Conservation (phyloP, 2,113 vertebrate genomes). For the Saccopteryx leptura region DNA sequence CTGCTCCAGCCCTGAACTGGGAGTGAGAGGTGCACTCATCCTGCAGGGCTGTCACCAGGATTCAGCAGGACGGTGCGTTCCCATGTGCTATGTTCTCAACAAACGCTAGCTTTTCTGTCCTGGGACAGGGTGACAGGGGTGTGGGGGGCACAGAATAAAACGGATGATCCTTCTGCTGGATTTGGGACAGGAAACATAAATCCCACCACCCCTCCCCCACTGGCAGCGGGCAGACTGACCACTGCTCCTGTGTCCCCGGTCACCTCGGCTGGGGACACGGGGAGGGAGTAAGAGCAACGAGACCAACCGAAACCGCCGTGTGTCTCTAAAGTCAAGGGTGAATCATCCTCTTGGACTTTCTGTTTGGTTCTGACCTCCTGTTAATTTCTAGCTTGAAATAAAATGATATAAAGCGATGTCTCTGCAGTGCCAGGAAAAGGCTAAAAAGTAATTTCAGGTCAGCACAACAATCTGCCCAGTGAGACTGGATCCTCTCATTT, state of each 20-base stretch:
- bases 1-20: background rate
- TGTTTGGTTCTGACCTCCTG: background rate
- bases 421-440: conserved; percentile 18
- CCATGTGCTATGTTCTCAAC: fast-evolving
- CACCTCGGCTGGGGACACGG: background rate
- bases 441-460: background rate
- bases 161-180: background rate
- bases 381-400: conserved; percentile 16
- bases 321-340: background rate
- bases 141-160: background rate
- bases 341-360: background rate
- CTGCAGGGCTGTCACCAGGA: fast-evolving
- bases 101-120: background rate
- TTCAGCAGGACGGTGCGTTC: fast-evolving
- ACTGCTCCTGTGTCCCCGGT: background rate
- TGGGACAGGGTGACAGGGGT: too few species aligned
- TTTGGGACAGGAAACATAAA: background rate
- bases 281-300: background rate
- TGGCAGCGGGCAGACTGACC: background rate
- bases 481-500: background rate
- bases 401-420: background rate
- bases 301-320: fast-evolving
- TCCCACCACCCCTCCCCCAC: background rate
- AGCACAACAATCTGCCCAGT: background rate
- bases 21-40: background rate